Evolutionary conservation across 2,113 vertebrate genomes (phyloP).

Genomic region (Phyllostomus discolor): DNA sequence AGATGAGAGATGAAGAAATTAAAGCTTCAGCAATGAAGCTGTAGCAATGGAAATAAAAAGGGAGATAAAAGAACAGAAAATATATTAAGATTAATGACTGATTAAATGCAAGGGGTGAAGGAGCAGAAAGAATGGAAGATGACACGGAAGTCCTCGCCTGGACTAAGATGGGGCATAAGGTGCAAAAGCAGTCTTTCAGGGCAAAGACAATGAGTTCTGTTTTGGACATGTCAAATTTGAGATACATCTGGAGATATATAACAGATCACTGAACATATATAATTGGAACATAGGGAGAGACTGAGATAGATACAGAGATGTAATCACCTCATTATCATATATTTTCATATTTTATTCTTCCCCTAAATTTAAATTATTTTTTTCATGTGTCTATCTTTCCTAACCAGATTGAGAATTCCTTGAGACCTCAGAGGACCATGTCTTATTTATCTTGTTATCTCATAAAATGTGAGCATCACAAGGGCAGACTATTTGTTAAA

Average conservation of each 20-base stretch:
- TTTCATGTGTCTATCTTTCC: not conserved
- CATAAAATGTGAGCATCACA: not conserved
- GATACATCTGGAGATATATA: not conserved
- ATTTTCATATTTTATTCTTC: conserved; percentile 18
- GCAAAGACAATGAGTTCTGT: not conserved
- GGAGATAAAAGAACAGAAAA: not conserved
- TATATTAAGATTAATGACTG: not conserved
- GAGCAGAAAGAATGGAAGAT: not conserved
- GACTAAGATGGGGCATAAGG: not conserved
- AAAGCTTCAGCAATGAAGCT: not conserved
- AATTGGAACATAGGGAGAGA: not conserved
- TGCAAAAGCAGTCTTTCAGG: not conserved
- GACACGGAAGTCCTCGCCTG: not conserved
- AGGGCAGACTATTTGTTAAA: not conserved
- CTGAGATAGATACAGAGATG: not conserved
- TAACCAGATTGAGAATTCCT: conserved; percentile 13
- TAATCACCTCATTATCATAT: not conserved
- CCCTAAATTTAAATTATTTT: conserved; percentile 43
- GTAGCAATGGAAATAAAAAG: not conserved
- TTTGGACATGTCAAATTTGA: conserved; percentile 9
- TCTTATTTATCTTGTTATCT: conserved; percentile 5
- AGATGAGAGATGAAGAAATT: not conserved
- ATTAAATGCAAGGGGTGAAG: not conserved
- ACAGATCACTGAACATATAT: not conserved
- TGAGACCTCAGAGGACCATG: not conserved